A percentile compares a stretch with the other conserved stretches of the same genome.
Evolutionary conservation across 2,888 invertebrate genomes (phyloP).

Genomic region (Himalopsyche anomala): DNA sequence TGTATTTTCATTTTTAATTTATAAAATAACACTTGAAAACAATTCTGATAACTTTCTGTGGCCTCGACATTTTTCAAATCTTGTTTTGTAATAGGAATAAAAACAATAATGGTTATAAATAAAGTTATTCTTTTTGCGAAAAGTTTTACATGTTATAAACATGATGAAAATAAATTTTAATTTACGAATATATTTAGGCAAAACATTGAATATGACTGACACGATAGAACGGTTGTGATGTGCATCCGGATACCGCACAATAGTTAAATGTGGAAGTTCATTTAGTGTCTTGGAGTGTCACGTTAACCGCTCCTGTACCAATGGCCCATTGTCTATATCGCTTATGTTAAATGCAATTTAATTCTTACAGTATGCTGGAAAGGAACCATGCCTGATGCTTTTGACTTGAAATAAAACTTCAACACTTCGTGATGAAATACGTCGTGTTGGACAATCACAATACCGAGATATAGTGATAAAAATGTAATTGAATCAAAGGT

Average conservation of each 20-base stretch:
- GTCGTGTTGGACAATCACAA: constrained; percentile 1
- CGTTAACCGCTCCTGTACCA: constrained; percentile 47
- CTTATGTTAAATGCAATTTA: background rate
- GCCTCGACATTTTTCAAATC: no score
- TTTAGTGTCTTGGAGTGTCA: constrained; percentile 35
- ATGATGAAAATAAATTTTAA: no score
- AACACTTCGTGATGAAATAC: constrained; percentile 9
- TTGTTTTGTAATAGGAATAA: no score
- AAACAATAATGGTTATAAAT: no score
- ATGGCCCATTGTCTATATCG: constrained; percentile 49
- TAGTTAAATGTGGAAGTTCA: constrained; percentile 25
- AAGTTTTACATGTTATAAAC: no score
- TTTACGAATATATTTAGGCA: no score
- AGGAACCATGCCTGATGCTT: background rate
- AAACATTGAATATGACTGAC: background rate
- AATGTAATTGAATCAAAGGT: background rate
- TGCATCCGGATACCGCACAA: constrained; percentile 2
- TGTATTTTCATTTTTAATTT: no score
- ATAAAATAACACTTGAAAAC: no score
- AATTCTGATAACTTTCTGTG: no score
- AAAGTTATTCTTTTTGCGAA: no score
- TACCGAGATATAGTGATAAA: background rate
- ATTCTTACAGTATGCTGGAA: background rate
- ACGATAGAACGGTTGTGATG: background rate
- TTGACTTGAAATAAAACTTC: background rate